A percentile compares a stretch with the other conserved stretches of the same genome.
phyloP scores from a whole-genome alignment of 2,888 invertebrate genomes.

The Molorchus minor region DNA sequence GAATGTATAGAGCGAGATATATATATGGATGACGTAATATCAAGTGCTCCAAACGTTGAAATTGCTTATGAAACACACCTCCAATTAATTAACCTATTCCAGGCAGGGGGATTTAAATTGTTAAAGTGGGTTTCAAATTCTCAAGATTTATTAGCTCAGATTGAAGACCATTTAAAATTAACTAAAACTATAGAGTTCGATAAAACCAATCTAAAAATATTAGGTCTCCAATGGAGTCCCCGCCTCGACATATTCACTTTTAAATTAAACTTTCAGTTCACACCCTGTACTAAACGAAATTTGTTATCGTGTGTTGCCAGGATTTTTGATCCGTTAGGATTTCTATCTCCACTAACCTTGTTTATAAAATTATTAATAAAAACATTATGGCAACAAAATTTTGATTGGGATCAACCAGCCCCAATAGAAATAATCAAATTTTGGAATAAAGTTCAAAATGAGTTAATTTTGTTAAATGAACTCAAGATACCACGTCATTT shows the following conservation, averaged over 20 bases:
- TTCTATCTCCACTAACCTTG: slow-evolving; percentile 20
- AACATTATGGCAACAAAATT: neutral
- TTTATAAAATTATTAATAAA: slow-evolving; percentile 22
- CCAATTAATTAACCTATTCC: slow-evolving; percentile 1
- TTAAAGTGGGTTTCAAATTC: slow-evolving; percentile 7
- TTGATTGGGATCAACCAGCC: slow-evolving; percentile 2
- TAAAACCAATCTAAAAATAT: neutral
- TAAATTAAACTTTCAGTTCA: neutral
- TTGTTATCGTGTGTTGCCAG: slow-evolving; percentile 15
- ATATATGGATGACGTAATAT: too few relatives aligned
- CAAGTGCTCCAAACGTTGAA: neutral
- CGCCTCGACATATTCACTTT: neutral
- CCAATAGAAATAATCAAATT: neutral
- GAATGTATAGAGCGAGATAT: neutral
- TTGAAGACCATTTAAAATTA: neutral
- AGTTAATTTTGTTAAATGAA: neutral
- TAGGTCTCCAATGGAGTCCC: neutral
- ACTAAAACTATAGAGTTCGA: neutral
- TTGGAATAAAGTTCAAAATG: neutral
- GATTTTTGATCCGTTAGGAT: slow-evolving; percentile 27
- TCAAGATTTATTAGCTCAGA: neutral
- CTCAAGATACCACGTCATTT: too few relatives aligned
- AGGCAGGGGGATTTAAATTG: neutral
- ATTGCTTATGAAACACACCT: neutral
- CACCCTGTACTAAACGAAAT: too few relatives aligned